phyloP scores from a whole-genome alignment of 2,797 vertebrate genomes.

The Hoplostethus mediterraneus region DNA sequence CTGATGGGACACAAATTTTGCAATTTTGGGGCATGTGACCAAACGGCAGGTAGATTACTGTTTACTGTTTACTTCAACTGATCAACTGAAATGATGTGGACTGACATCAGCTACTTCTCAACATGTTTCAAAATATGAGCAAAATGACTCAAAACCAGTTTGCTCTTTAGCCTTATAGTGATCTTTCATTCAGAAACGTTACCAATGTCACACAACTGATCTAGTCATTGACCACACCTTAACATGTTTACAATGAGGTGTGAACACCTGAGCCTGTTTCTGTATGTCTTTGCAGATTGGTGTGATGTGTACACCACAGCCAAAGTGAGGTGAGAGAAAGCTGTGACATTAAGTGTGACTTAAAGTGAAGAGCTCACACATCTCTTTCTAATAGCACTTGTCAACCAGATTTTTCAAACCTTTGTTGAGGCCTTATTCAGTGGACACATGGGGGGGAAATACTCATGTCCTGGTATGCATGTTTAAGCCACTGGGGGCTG shows the following conservation, averaged over 20 bases:
- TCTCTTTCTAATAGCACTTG: conserved; percentile 52
- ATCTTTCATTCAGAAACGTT: conserved; percentile 6
- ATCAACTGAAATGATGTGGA: not conserved
- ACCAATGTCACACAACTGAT: conserved; percentile 33
- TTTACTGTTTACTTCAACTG: not conserved
- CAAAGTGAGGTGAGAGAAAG: conserved; percentile 30
- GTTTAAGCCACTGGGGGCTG: conserved; percentile 12
- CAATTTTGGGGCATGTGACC: not conserved
- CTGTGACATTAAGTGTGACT: conserved; percentile 66
- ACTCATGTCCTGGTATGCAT: not conserved
- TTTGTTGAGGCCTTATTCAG: not conserved
- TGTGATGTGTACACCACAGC: conserved; percentile 8
- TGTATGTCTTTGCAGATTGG: conserved; percentile 30
- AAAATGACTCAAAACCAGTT: not conserved
- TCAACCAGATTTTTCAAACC: conserved; percentile 50
- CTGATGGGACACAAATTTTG: not conserved
- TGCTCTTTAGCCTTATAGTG: not conserved
- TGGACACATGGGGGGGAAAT: not conserved
- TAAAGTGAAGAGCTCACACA: conserved; percentile 64
- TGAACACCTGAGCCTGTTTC: conserved; percentile 9
- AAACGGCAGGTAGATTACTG: not conserved
- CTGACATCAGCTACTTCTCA: not conserved
- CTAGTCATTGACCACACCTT: conserved; percentile 14
- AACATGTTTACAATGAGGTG: conserved; percentile 42
- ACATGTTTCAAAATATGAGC: conserved; percentile 7